phyloP scores from a whole-genome alignment of 2,113 vertebrate genomes.

The Onychorhynchus coronatus region DNA sequence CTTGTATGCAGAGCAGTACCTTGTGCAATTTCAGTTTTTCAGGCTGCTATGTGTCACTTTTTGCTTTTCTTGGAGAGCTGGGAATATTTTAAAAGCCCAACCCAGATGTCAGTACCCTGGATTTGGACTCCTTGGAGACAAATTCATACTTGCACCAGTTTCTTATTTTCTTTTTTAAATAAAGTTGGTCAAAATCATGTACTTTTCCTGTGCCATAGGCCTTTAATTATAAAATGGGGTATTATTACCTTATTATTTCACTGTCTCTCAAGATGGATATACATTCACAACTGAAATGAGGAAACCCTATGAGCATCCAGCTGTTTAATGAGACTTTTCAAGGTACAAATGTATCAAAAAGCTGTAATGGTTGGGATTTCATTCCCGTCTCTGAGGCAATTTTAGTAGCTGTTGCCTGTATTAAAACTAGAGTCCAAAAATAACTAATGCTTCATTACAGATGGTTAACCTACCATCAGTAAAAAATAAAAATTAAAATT shows the following conservation, averaged over 20 bases:
- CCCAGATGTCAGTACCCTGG: background rate
- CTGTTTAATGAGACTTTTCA: background rate
- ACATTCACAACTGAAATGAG: background rate
- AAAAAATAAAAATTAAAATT: background rate
- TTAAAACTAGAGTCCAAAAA: background rate
- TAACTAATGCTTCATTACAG: background rate
- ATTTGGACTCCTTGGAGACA: background rate
- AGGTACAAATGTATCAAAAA: background rate
- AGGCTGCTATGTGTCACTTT: background rate
- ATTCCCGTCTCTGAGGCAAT: background rate
- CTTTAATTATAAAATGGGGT: background rate
- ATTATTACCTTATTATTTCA: background rate
- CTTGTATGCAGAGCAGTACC: rapidly evolving
- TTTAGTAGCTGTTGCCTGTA: background rate
- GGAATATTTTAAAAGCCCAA: background rate
- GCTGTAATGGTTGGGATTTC: background rate
- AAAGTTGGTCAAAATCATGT: background rate
- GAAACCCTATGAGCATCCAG: background rate
- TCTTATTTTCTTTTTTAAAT: background rate
- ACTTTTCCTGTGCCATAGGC: background rate
- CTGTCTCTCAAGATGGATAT: background rate
- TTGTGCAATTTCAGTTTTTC: background rate
- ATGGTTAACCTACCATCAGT: background rate
- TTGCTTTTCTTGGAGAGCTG: background rate
- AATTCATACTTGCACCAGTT: background rate